Conservation (phyloP, 2,888 invertebrate species). For the Morinoia aosen region DNA sequence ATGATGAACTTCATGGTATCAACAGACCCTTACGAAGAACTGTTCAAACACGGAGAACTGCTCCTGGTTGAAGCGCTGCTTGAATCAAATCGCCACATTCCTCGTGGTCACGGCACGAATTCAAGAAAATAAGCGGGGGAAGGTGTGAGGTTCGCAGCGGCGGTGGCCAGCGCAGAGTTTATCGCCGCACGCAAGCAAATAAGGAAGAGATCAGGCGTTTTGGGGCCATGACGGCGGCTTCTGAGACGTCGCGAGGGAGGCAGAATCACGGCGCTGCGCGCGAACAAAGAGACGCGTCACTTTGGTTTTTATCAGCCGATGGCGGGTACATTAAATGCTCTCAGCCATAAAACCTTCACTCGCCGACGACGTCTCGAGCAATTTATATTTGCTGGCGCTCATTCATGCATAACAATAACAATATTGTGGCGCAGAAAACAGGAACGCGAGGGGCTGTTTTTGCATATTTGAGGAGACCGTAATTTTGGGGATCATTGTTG, state of each 20-base stretch:
- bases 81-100: too few species aligned
- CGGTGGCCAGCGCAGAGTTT: not conserved
- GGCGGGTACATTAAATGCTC: slow-evolving; percentile 30
- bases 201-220: not conserved
- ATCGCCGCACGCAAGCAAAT: not conserved
- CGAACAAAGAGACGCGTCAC: slow-evolving; percentile 14
- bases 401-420: slow-evolving; percentile 40
- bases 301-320: slow-evolving; percentile 17
- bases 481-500: slow-evolving; percentile 33
- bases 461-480: slow-evolving; percentile 26
- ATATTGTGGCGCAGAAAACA: slow-evolving; percentile 27
- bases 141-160: not conserved
- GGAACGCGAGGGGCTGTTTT: not conserved
- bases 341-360: slow-evolving; percentile 43
- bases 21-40: too few species aligned
- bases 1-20: too few species aligned
- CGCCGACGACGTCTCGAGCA: slow-evolving; percentile 19
- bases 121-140: not conserved
- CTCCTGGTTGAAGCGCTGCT: too few species aligned
- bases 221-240: not conserved
- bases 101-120: not conserved
- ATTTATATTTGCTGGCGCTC: slow-evolving; percentile 19
- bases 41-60: too few species aligned
- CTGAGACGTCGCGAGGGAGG: not conserved
- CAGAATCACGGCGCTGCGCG: not conserved